These are phyloP conservation scores for Paedocypris sp. DNA, from an alignment of 2,113 vertebrate genomes.

Conservation along the genomic window DNA sequence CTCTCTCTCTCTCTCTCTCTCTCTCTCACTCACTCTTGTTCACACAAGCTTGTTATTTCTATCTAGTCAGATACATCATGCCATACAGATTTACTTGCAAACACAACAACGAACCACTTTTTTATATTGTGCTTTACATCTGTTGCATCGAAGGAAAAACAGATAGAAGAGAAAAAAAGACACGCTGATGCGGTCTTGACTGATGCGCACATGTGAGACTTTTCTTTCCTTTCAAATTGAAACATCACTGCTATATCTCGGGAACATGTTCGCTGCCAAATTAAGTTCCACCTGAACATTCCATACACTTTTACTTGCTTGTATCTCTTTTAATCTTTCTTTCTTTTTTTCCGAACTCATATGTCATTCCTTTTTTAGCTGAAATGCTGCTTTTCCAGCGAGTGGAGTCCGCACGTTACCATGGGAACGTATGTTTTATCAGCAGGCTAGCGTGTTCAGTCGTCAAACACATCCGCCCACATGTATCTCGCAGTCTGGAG, in stretches of 20 bases:
- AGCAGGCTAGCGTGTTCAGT: slow-evolving; percentile 25
- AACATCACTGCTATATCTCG: neutral
- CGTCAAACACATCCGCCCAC: slow-evolving; percentile 34
- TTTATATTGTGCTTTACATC: neutral
- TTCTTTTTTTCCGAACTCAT: neutral
- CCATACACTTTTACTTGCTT: neutral
- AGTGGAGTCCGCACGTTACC: slow-evolving; percentile 26
- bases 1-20: too few relatives aligned
- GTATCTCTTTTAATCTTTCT: neutral
- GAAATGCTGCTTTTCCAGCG: slow-evolving; percentile 1
- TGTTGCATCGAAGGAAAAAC: slow-evolving; percentile 1
- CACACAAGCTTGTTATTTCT: neutral
- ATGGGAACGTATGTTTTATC: slow-evolving; percentile 29
- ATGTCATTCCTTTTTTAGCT: neutral
- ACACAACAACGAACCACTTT: too few relatives aligned
- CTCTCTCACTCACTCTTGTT: too few relatives aligned
- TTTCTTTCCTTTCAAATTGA: neutral
- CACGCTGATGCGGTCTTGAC: neutral
- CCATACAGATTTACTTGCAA: too few relatives aligned
- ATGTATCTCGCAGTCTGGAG: neutral
- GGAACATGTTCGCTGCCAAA: neutral
- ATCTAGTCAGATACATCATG: too few relatives aligned
- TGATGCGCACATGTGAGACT: neutral
- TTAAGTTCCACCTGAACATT: neutral
- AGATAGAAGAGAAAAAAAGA: neutral